Conservation (phyloP, 2,113 vertebrate genomes). For the Okapia johnstoni region DNA sequence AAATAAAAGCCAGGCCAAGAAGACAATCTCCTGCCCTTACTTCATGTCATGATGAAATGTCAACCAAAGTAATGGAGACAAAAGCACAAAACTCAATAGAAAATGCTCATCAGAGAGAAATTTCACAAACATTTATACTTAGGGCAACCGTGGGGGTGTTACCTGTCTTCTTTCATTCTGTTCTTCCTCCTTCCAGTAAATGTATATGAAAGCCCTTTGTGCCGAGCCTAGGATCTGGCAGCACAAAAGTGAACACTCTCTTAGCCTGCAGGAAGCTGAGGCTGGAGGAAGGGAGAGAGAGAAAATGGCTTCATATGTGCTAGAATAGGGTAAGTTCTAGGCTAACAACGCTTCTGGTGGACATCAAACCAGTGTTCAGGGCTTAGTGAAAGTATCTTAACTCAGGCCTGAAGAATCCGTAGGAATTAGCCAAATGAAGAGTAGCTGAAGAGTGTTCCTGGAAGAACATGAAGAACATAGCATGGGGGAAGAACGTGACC, state of each 20-base stretch:
- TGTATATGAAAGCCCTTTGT: not conserved
- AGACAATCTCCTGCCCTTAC: not conserved
- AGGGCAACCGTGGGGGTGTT: not conserved
- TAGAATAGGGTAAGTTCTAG: not conserved
- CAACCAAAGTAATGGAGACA: not conserved
- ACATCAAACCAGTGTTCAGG: not conserved
- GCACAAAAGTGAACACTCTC: not conserved
- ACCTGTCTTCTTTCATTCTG: not conserved
- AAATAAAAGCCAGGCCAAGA: not conserved
- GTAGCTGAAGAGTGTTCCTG: not conserved
- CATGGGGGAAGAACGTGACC: not conserved
- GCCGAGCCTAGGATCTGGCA: not conserved
- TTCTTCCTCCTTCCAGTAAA: not conserved
- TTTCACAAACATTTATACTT: not conserved
- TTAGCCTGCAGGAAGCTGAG: not conserved
- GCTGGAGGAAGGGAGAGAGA: not conserved
- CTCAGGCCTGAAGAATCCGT: not conserved
- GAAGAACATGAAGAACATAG: not conserved
- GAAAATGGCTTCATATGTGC: not conserved
- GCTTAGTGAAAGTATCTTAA: not conserved
- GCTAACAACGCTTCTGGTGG: not conserved
- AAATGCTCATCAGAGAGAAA: not conserved
- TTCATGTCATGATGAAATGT: not conserved
- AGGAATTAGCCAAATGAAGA: not conserved
- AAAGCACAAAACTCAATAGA: not conserved